Evolutionary conservation across 1,140 invertebrate species (phyloP).

Genomic region (Atta cephalotes): DNA sequence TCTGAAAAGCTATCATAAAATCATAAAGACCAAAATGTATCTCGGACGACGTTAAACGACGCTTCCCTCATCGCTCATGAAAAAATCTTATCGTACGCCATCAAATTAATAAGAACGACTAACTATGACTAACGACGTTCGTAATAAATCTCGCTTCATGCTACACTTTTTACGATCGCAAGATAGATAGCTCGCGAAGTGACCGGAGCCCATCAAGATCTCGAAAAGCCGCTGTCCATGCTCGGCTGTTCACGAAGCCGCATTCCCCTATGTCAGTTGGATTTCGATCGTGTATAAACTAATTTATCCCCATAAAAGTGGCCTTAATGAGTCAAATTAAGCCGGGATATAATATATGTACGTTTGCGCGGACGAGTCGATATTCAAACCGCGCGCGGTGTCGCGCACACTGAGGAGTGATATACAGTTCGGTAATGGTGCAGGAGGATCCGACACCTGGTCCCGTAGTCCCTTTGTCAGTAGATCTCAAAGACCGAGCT

Average conservation of each 20-base stretch:
- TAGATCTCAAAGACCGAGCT: conserved; percentile 68
- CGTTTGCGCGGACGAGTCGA: conserved; percentile 52
- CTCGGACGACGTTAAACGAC: conserved; percentile 49
- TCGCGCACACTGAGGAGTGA: conserved; percentile 77
- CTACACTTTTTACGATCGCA: conserved; percentile 27
- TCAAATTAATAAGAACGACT: conserved; percentile 53
- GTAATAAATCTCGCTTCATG: conserved; percentile 50
- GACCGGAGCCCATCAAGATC: conserved; percentile 20
- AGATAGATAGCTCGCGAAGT: conserved; percentile 7
- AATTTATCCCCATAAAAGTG: conserved; percentile 80
- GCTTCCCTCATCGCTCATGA: neutral
- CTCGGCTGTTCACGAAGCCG: neutral
- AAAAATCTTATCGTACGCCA: neutral
- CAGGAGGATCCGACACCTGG: conserved; percentile 81
- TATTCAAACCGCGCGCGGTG: conserved; percentile 75
- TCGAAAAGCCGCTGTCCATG: conserved; percentile 28
- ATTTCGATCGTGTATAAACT: conserved; percentile 73
- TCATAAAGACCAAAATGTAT: conserved; percentile 60
- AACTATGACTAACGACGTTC: conserved; percentile 42
- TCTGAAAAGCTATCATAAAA: conserved; percentile 59
- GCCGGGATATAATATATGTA: neutral
- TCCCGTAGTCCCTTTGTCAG: conserved; percentile 74
- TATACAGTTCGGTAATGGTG: conserved; percentile 83
- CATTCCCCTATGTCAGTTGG: neutral
- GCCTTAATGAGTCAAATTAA: conserved; percentile 73